Percentiles rank a stretch among this genome's conserved stretches.
Conservation (phyloP, 2,797 vertebrate genomes). For the Pogonophryne albipinna region DNA sequence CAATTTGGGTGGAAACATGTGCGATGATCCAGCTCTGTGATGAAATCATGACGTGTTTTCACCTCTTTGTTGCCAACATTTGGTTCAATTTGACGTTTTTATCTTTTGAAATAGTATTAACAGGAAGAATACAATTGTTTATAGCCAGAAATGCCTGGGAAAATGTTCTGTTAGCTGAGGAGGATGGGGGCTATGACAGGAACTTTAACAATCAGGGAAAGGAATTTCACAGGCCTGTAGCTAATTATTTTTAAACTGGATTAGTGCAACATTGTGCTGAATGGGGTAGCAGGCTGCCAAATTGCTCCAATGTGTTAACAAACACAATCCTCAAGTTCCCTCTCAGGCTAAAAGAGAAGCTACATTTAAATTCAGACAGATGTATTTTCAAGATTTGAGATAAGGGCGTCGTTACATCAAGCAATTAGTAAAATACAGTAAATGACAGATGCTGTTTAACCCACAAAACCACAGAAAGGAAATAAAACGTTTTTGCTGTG, state of each 20-base stretch:
- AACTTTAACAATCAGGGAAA: constrained; percentile 71
- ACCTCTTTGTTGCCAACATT: background rate
- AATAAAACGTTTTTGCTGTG: constrained; percentile 19
- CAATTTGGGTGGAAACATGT: constrained; percentile 5
- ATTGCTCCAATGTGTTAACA: constrained; percentile 74
- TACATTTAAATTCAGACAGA: constrained; percentile 68
- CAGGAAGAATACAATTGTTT: constrained; percentile 18
- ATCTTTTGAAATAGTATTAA: constrained; percentile 15
- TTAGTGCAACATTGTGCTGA: constrained; percentile 72
- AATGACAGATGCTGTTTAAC: constrained; percentile 65
- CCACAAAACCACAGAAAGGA: constrained; percentile 49
- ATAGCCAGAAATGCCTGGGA: constrained; percentile 24
- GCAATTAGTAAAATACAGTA: constrained; percentile 58
- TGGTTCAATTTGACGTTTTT: constrained; percentile 9
- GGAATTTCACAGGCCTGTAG: constrained; percentile 79
- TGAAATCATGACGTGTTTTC: constrained; percentile 4
- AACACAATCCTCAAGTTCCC: constrained; percentile 69
- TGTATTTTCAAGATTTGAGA: constrained; percentile 67
- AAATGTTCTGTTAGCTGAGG: constrained; percentile 7
- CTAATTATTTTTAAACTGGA: constrained; percentile 81
- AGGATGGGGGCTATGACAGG: constrained; percentile 50
- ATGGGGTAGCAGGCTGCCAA: constrained; percentile 69
- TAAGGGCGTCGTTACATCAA: constrained; percentile 48
- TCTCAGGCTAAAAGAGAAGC: constrained; percentile 51
- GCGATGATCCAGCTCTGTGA: constrained; percentile 4